Conservation (phyloP, 1,140 invertebrate species). For the Drosophila biarmipes region DNA sequence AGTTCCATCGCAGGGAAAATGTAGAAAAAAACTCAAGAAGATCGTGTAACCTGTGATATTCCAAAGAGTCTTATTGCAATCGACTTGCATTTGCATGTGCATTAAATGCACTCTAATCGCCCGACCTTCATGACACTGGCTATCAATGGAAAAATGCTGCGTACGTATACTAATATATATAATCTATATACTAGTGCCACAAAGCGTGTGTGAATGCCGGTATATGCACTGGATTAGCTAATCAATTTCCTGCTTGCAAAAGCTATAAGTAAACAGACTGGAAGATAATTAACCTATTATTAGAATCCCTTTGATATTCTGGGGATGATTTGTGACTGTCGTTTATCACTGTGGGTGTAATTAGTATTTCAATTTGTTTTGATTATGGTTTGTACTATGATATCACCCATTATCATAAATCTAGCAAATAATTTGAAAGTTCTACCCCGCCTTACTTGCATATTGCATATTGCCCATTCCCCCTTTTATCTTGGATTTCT, state of each 20-base stretch:
- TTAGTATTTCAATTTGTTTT: neutral
- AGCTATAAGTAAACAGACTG: slow-evolving; percentile 10
- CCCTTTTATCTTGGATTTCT: neutral
- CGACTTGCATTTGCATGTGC: slow-evolving; percentile 49
- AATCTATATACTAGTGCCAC: slow-evolving; percentile 29
- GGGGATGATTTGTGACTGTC: neutral
- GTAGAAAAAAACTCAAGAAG: neutral
- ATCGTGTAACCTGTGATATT: neutral
- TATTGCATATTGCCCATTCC: too few relatives aligned
- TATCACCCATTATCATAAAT: too few relatives aligned
- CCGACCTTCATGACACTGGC: slow-evolving; percentile 64
- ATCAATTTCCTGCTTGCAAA: slow-evolving; percentile 57
- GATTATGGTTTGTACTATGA: too few relatives aligned
- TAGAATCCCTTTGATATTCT: neutral
- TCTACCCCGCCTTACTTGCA: too few relatives aligned
- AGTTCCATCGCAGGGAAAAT: neutral
- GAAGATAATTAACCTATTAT: slow-evolving; percentile 1
- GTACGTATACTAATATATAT: slow-evolving; percentile 7
- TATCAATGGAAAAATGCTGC: slow-evolving; percentile 68
- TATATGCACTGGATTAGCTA: slow-evolving; percentile 44
- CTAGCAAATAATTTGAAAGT: too few relatives aligned
- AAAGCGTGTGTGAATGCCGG: slow-evolving; percentile 28
- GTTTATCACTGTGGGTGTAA: neutral
- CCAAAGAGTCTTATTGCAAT: slow-evolving; percentile 21
- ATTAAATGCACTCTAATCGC: slow-evolving; percentile 66